A percentile compares a stretch with the other conserved stretches of the same genome.
These are phyloP conservation scores for Acestrorhynchus altus DNA, from an alignment of 2,797 vertebrate species.

Conservation along the genomic window DNA sequence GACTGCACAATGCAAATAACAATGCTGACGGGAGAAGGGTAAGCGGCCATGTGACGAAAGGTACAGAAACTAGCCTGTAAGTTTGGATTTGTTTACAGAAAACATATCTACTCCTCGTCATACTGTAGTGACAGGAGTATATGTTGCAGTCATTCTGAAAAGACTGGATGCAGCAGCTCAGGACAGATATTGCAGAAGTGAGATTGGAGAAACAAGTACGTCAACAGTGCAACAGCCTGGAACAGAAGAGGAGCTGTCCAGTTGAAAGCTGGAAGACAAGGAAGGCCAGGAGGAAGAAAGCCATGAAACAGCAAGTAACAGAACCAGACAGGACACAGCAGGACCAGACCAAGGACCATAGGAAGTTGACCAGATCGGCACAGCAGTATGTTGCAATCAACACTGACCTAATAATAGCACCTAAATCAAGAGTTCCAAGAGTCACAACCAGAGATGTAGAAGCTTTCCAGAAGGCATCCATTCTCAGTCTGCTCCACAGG, in stretches of 20 bases:
- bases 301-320: constrained; percentile 37
- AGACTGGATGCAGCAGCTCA: constrained; percentile 63
- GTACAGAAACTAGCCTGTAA: constrained; percentile 58
- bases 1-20: constrained; percentile 32
- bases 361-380: constrained; percentile 42
- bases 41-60: constrained; percentile 35
- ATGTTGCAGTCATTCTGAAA: constrained; percentile 35
- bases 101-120: constrained; percentile 51
- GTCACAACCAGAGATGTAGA: background rate
- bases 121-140: constrained; percentile 31
- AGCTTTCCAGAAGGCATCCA: background rate
- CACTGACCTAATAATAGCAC: background rate
- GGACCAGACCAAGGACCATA: constrained; percentile 25
- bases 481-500: background rate
- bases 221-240: background rate
- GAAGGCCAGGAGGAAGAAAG: constrained; percentile 28
- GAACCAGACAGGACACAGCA: constrained; percentile 19
- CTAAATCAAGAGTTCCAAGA: constrained; percentile 5
- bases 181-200: constrained; percentile 55
- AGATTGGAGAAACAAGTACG: constrained; percentile 43
- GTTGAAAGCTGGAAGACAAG: background rate
- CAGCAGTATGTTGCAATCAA: constrained; percentile 23
- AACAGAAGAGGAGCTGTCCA: background rate
- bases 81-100: constrained; percentile 56
- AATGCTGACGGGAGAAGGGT: constrained; percentile 15